These are phyloP conservation scores for Rhodinocichla rosea DNA, from an alignment of 2,113 vertebrate species.

Conservation along the genomic window DNA sequence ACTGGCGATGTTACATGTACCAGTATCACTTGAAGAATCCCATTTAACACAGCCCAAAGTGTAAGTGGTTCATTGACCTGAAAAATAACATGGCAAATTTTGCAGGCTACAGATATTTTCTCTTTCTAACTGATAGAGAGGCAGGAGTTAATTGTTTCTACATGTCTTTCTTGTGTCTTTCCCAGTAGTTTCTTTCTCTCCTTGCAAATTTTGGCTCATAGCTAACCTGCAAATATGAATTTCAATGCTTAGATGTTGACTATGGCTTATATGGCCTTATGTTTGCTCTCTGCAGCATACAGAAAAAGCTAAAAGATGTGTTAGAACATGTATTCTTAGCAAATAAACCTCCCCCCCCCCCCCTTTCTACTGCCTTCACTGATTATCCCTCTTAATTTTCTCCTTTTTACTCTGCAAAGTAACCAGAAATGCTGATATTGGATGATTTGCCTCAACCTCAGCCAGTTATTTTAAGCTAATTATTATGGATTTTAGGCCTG, in stretches of 20 bases:
- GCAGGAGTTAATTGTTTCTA: not conserved
- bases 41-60: not conserved
- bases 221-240: not conserved
- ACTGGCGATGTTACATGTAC: not conserved
- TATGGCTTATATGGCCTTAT: not conserved
- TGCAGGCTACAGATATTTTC: not conserved
- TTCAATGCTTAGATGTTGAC: not conserved
- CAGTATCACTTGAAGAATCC: not conserved
- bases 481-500: conserved; percentile 35
- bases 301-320: not conserved
- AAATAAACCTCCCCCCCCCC: not conserved
- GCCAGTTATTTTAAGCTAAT: conserved; percentile 39
- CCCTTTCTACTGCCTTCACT: not conserved
- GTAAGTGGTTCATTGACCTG: not conserved
- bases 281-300: not conserved
- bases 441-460: not conserved
- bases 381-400: not conserved
- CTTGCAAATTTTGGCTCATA: not conserved
- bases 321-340: not conserved
- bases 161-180: not conserved
- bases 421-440: not conserved
- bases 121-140: not conserved
- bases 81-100: not conserved
- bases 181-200: not conserved
- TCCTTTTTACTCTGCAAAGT: not conserved